A percentile compares a stretch with the other conserved stretches of the same genome.
Evolutionary conservation across 2,797 vertebrate genomes (phyloP).

Genomic region (Aulostomus chinensis): DNA sequence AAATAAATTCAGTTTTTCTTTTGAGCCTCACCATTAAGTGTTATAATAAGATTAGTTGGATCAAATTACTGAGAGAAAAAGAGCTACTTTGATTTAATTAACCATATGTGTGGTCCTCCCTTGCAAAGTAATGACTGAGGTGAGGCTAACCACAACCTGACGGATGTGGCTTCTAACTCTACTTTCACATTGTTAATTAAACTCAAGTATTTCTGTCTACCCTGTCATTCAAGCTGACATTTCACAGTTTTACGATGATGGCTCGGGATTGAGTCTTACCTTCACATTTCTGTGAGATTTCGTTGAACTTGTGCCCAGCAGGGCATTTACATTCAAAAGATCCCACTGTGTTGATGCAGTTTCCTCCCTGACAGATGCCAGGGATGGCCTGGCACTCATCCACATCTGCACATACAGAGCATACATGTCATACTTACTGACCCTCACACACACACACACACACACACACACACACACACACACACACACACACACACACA

Average conservation of each 20-base stretch:
- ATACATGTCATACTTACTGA: conserved; percentile 16
- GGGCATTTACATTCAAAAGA: conserved; percentile 99
- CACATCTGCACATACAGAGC: conserved; percentile 86
- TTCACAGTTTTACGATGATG: conserved; percentile 18
- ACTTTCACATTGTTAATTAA: conserved; percentile 46
- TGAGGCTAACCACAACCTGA: conserved; percentile 49
- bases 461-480: conserved; percentile 96
- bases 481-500: conserved; percentile 32
- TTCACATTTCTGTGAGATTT: conserved; percentile 97
- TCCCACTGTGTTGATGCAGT: conserved; percentile 98
- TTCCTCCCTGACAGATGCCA: conserved; percentile 97
- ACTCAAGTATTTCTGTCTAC: conserved; percentile 32
- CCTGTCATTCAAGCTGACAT: conserved; percentile 39
- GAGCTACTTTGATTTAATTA: conserved; percentile 51
- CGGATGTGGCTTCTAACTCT: conserved; percentile 50
- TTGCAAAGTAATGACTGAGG: conserved; percentile 56
- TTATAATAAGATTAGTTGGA: background rate
- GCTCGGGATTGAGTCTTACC: conserved; percentile 79
- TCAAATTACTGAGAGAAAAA: conserved; percentile 35
- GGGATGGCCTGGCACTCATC: conserved; percentile 99
- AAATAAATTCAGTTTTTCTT: conserved; percentile 7
- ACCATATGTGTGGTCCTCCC: conserved; percentile 60
- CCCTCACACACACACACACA: conserved; percentile 4
- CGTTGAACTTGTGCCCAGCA: conserved; percentile 97
- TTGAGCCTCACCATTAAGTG: conserved; percentile 23